Evolutionary conservation across 30 jellyfish, hydroid and myxozoan species (phyloP).

Genomic region (Kudoa iwatai): DNA sequence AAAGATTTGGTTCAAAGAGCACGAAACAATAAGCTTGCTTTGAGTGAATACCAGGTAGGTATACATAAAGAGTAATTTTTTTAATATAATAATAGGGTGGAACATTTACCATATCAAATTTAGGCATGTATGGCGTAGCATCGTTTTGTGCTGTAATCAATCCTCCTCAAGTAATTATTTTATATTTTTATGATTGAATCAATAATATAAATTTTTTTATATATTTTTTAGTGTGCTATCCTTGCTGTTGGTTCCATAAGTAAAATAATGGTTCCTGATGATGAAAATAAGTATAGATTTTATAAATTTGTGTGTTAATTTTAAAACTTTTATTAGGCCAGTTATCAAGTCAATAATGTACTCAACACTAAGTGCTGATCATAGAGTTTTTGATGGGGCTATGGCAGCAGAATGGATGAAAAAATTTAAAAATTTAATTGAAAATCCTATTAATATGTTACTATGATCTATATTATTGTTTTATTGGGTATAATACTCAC

Average conservation of each 20-base stretch:
- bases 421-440: constrained; percentile 24
- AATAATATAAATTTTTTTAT: background rate
- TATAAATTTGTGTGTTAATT: too few relatives aligned
- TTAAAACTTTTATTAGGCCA: too few relatives aligned
- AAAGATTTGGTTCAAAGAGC: constrained; percentile 33
- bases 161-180: constrained; percentile 7
- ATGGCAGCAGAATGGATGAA: constrained; percentile 82
- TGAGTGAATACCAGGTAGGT: constrained; percentile 24
- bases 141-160: constrained; percentile 41
- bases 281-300: background rate
- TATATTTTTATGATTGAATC: too few relatives aligned
- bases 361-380: constrained; percentile 63
- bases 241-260: constrained; percentile 29
- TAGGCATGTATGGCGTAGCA: constrained; percentile 60
- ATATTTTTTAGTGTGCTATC: constrained; percentile 23
- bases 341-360: constrained; percentile 14
- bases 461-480: constrained; percentile 4
- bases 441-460: constrained; percentile 57
- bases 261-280: background rate
- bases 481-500: too few relatives aligned
- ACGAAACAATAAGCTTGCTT: constrained; percentile 16
- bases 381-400: constrained; percentile 92
- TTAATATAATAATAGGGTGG: constrained; percentile 18
- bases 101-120: constrained; percentile 48
- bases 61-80: background rate